Conservation (phyloP, 2,888 invertebrate species). For the Anorthoa munda region DNA sequence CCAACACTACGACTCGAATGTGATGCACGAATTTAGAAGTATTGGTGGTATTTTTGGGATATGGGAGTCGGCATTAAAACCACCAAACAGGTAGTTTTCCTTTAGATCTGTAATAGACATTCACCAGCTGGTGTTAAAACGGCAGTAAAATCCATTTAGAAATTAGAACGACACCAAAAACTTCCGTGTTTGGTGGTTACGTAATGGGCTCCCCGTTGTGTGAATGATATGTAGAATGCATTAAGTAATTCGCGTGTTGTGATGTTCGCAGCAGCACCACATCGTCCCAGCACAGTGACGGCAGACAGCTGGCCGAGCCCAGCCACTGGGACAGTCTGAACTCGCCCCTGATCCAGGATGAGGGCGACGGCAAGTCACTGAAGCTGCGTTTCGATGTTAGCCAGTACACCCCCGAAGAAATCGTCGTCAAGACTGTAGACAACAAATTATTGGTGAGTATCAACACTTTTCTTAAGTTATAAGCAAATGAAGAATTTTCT, state of each 20-base stretch:
- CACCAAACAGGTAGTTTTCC: conserved; percentile 40
- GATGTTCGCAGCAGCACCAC: conserved; percentile 91
- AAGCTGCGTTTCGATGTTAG: conserved; percentile 99
- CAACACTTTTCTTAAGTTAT: neutral
- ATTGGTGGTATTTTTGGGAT: conserved; percentile 21
- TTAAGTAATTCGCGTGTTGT: conserved; percentile 56
- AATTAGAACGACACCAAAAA: conserved; percentile 36
- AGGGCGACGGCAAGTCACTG: conserved; percentile 97
- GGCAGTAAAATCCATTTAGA: conserved; percentile 28
- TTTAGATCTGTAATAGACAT: conserved; percentile 30
- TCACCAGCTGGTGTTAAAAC: conserved; percentile 31
- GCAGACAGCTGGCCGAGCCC: conserved; percentile 91
- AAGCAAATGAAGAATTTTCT: neutral
- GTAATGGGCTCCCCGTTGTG: conserved; percentile 38
- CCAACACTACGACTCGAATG: conserved; percentile 22
- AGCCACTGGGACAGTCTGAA: conserved; percentile 96
- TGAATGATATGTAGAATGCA: conserved; percentile 30
- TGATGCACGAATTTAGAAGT: conserved; percentile 44
- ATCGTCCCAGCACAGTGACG: conserved; percentile 92
- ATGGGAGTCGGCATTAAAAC: conserved; percentile 33
- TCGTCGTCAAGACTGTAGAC: conserved; percentile 99
- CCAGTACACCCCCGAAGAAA: conserved; percentile 99
- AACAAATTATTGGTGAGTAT: conserved; percentile 97
- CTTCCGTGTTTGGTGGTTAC: conserved; percentile 56
- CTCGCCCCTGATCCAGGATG: conserved; percentile 98